Conservation (phyloP, 2,113 vertebrate genomes). For the Natator depressus region DNA sequence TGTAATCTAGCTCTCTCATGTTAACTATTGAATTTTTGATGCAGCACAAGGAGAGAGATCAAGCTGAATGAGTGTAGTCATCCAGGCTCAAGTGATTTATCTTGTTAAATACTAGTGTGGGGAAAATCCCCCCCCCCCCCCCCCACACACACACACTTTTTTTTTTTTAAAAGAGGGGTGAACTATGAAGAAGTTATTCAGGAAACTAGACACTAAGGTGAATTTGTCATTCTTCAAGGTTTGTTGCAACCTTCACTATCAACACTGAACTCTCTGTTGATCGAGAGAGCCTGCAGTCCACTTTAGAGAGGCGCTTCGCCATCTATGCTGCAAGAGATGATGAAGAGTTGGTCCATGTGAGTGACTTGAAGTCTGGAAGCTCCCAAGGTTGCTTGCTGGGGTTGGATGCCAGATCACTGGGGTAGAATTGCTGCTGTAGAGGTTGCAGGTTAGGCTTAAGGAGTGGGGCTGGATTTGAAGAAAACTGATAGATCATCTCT, state of each 20-base stretch:
- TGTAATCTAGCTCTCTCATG: neutral
- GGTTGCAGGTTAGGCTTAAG: neutral
- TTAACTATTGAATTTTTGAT: neutral
- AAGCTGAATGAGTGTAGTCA: neutral
- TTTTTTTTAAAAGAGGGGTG: neutral
- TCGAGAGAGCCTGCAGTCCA: slow-evolving; percentile 64
- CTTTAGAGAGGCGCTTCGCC: slow-evolving; percentile 87
- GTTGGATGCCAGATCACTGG: neutral
- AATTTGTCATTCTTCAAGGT: slow-evolving; percentile 79
- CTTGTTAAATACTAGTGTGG: neutral
- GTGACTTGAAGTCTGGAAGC: slow-evolving; percentile 45
- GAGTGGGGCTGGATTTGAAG: neutral
- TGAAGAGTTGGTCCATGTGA: slow-evolving; percentile 92
- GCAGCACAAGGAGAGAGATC: neutral
- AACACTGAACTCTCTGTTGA: slow-evolving; percentile 83
- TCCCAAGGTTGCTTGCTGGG: neutral
- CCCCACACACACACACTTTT: too few relatives aligned
- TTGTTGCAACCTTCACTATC: slow-evolving; percentile 88
- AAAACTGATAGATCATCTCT: neutral
- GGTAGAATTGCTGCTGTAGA: neutral
- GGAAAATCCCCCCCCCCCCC: neutral
- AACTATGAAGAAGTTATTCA: neutral
- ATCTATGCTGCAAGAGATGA: slow-evolving; percentile 84
- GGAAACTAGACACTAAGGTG: neutral
- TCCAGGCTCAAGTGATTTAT: neutral